Evolutionary conservation across 53 echinoderm and acorn worm species (phyloP), one percentile per base, ranked within the genome.

Genomic region (Astropecten irregularis): DNA sequence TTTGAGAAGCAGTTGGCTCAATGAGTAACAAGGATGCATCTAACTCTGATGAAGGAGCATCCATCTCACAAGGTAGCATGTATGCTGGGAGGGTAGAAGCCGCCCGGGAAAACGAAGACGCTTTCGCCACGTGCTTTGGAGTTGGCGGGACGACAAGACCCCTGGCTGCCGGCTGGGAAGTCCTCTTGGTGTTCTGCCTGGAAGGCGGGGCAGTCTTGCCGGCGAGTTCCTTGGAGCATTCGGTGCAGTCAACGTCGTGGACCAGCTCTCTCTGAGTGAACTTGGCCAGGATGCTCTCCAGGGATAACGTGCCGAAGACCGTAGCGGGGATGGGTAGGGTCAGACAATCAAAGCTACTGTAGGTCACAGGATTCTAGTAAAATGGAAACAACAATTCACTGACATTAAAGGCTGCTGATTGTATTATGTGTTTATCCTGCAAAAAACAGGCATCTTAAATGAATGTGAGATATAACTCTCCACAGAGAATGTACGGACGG

Each of bases 261-360:
- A 96, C 96, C 31, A 96, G 60, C 76, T 96, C 96, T 5, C 79
- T 32, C 34, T 89, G 88, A 40, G 89, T 93, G 65, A 93, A 94
- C 28, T 73, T 89, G 10, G 73, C 84, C 58, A 94, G 74, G 49
- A 95, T 77, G 53, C 65, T 46, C 69, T 93, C 91, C 44, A 96
- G 81, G 14, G 93, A 89, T 15, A 94, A 73, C 32, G 86, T 89
- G 28, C 87, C 84, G 66, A 89, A 94, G 40, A 88, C 79, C 7
- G 85, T 77, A 33, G 84, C 63, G 10, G 96, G 93, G 65, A 96
- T 85, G 64, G 91, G 83, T 11, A 96, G 71, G 57, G 87, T 89
- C 54, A 96, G 84, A 32, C 93, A 91, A 39, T 96, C 96, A 83
- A 96, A 96, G 74, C 84, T 94, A 46, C 91, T 90, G 65, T 93